Evolutionary conservation across 2,113 vertebrate genomes (phyloP), one percentile per base, ranked within the genome.

Genomic region (Podocnemis expansa): DNA sequence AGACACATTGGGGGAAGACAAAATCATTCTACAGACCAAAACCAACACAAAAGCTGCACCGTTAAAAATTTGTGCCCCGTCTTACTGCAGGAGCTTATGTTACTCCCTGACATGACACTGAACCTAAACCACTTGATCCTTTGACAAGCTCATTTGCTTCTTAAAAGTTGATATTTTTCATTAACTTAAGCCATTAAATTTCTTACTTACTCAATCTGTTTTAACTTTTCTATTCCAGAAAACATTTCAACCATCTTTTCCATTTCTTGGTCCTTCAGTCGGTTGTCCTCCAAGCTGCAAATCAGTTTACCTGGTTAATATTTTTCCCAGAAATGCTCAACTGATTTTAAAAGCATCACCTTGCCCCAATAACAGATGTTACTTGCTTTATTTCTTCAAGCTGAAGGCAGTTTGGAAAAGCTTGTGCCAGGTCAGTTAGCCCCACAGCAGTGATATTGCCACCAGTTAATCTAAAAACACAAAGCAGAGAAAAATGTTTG

Each of bases 371-470:
- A 80, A 75, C 54, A 63, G 49, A 27, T 19, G 29, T 58, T 13
- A 98, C 97, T 98, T 98, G 99, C 99, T 98, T 98, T 86, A 99
- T 94, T 75, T 99, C 98, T 87, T 98, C 97, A 81, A 99, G 97
- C 60, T 98, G 87, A 13, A 93, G 97, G 88, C 99, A 99, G 75
- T 93, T 88, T 27, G 96, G 91, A 22, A 98, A 97, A 91, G 98
- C 98, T 78, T 96, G 96, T 16, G 98, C 89, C 96, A 99, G 97
- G 88, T 89, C 25, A 45, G 89, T 87, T 82, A 98, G 97, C 89
- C 99, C 99, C 63, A 24, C 52, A 76, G 97, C 96, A 38, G 98
- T 98, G 91, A 99, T 95, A 58, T 94, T 97, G 80, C 98, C 97
- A 2, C 98, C 96, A 51, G 97, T 96, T 90, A 99, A 95, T 94